Conservation (phyloP, 2,888 invertebrate genomes). For the Deladenus siricidicola region DNA sequence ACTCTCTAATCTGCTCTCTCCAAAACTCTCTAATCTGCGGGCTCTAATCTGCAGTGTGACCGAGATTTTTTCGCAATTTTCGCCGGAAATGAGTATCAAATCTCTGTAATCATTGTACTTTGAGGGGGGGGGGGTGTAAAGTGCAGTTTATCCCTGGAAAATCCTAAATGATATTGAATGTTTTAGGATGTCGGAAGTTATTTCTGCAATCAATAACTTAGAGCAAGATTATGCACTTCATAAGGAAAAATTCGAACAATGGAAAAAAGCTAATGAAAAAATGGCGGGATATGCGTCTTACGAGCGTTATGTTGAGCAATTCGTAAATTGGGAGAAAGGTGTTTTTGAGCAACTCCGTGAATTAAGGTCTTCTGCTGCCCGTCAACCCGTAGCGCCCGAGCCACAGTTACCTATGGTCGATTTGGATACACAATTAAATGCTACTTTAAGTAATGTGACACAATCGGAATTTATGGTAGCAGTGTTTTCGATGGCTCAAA, state of each 20-base stretch:
- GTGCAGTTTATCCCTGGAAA: too few relatives aligned
- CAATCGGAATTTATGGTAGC: constrained; percentile 20
- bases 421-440: constrained; percentile 17
- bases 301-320: constrained; percentile 20
- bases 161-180: too few relatives aligned
- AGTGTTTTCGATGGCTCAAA: constrained; percentile 17
- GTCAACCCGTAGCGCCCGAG: constrained; percentile 11
- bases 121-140: too few relatives aligned
- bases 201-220: background rate
- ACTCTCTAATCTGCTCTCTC: too few relatives aligned
- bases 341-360: constrained; percentile 20
- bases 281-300: constrained; percentile 9
- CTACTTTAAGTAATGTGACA: constrained; percentile 8
- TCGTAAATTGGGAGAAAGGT: constrained; percentile 17
- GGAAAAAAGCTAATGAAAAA: constrained; percentile 15
- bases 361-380: constrained; percentile 3
- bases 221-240: constrained; percentile 7
- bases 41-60: too few relatives aligned
- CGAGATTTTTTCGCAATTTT: too few relatives aligned
- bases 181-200: constrained; percentile 2
- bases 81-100: too few relatives aligned
- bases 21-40: too few relatives aligned
- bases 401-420: constrained; percentile 18
- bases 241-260: constrained; percentile 14
- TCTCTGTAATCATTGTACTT: too few relatives aligned